Conservation (phyloP, 2,113 vertebrate genomes). For the Eupsittula cactorum region DNA sequence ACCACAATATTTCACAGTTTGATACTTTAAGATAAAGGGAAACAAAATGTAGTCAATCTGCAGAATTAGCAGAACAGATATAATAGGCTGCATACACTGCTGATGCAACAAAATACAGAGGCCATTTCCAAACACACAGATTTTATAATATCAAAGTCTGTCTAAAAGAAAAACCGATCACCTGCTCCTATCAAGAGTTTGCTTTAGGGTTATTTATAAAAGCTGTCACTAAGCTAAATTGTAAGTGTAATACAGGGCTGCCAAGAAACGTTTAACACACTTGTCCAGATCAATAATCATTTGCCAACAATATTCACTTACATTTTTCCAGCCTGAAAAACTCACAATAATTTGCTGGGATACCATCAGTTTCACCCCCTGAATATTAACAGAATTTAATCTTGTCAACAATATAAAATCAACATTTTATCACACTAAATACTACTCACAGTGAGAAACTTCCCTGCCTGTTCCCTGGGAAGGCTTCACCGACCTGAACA, state of each 20-base stretch:
- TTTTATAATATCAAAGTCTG: constrained; percentile 40
- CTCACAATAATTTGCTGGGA: constrained; percentile 59
- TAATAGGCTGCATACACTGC: neutral
- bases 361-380: constrained; percentile 2
- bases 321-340: constrained; percentile 66
- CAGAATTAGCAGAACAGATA: neutral
- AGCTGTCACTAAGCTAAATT: constrained; percentile 72
- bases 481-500: neutral
- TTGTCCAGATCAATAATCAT: constrained; percentile 77
- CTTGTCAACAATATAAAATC: neutral
- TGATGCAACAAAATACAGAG: neutral
- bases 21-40: neutral
- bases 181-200: constrained; percentile 57
- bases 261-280: constrained; percentile 75
- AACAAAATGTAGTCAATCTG: neutral
- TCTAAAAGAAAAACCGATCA: constrained; percentile 17
- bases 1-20: neutral
- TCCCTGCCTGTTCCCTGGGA: neutral
- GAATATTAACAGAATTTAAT: constrained; percentile 23
- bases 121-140: neutral
- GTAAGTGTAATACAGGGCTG: constrained; percentile 71
- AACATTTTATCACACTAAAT: neutral
- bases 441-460: neutral
- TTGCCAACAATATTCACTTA: constrained; percentile 76
- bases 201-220: constrained; percentile 78